Percentiles rank a stretch among this genome's conserved stretches.
These are phyloP conservation scores for Metalampra italica DNA, from an alignment of 2,888 invertebrate genomes.

Conservation along the genomic window DNA sequence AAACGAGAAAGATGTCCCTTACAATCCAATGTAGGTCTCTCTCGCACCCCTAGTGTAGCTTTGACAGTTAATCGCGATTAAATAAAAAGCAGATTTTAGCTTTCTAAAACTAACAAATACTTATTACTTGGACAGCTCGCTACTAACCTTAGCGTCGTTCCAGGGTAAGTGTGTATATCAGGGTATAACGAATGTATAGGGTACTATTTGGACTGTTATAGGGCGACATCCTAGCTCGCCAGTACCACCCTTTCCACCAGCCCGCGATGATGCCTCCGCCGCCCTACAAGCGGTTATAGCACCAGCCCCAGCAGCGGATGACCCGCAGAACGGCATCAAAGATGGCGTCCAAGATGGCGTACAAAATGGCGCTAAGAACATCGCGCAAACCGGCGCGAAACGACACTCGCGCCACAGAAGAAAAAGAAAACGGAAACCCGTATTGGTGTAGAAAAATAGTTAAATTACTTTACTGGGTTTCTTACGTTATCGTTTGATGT, in stretches of 20 bases:
- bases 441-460: slow-evolving; percentile 51
- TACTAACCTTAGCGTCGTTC: slow-evolving; percentile 18
- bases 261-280: slow-evolving; percentile 59
- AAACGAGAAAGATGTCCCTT: no score
- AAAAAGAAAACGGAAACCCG: slow-evolving; percentile 63
- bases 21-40: no score
- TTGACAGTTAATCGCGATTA: no score
- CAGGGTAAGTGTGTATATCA: slow-evolving; percentile 14
- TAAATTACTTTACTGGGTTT: slow-evolving; percentile 15
- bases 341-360: slow-evolving; percentile 8
- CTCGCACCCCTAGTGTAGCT: no score
- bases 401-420: slow-evolving; percentile 44
- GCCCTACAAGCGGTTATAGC: slow-evolving; percentile 71
- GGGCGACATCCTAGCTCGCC: slow-evolving; percentile 71
- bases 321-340: slow-evolving; percentile 10
- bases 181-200: slow-evolving; percentile 64
- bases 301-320: slow-evolving; percentile 35
- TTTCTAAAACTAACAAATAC: no score
- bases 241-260: slow-evolving; percentile 71
- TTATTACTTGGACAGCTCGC: background rate
- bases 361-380: slow-evolving; percentile 9
- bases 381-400: slow-evolving; percentile 22
- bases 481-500: slow-evolving; percentile 19
- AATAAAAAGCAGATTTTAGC: no score
- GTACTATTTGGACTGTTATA: slow-evolving; percentile 64